These are phyloP conservation scores for Piaya cayana DNA, from an alignment of 2,113 vertebrate genomes.

Conservation along the genomic window DNA sequence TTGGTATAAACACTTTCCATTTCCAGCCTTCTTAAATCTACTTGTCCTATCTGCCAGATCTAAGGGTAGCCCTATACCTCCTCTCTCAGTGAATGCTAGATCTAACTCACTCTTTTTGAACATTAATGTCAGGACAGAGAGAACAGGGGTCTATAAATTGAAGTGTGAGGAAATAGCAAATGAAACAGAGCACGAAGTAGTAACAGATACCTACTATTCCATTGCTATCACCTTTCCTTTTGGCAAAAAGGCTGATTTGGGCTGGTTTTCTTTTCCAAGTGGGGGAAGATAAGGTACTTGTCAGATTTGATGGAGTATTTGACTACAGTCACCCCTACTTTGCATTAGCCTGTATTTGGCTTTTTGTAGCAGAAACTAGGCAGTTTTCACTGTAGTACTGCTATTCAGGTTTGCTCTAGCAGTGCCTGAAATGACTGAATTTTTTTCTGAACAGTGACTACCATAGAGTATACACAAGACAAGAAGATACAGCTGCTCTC, in stretches of 20 bases:
- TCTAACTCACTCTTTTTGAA: background rate
- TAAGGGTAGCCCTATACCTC: background rate
- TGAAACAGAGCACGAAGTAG: background rate
- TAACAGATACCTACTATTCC: background rate
- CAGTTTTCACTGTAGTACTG: background rate
- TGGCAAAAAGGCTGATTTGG: background rate
- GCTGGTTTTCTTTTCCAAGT: background rate
- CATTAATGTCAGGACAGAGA: background rate
- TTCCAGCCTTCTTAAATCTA: background rate
- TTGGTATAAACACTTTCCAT: background rate
- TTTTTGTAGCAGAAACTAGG: background rate
- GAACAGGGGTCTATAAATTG: background rate
- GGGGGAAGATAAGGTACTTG: background rate
- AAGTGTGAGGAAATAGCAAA: background rate
- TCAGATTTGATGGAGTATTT: background rate
- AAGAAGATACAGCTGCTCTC: background rate
- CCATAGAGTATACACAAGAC: background rate
- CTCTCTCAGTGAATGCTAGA: background rate
- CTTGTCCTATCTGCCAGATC: background rate
- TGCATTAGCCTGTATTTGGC: background rate
- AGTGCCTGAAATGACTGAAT: background rate
- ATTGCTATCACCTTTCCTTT: background rate
- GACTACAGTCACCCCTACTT: background rate
- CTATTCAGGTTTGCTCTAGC: background rate
- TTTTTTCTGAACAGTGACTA: background rate